phyloP scores from a whole-genome alignment of 2,888 invertebrate species.

The Pseudococcus viburni region DNA sequence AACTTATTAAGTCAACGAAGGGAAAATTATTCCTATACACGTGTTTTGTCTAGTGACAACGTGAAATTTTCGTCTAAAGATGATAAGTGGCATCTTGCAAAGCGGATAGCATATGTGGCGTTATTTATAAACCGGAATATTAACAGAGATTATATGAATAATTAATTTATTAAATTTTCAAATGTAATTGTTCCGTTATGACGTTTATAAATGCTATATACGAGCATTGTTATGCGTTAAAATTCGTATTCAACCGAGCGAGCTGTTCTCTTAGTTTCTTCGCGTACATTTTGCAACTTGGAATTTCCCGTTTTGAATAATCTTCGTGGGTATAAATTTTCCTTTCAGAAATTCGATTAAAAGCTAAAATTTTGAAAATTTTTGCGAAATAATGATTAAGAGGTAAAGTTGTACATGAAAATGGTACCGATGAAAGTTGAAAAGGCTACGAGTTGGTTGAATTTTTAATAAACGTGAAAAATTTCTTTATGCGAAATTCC shows the following conservation, averaged over 20 bases:
- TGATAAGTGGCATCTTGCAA: conserved; percentile 35
- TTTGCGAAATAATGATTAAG: too few species aligned
- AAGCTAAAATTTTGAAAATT: too few species aligned
- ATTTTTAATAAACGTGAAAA: too few species aligned
- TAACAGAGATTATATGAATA: conserved; percentile 29
- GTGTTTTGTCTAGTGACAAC: conserved; percentile 14
- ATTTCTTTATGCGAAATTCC: too few species aligned
- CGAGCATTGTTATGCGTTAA: neutral
- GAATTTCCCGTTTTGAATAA: neutral
- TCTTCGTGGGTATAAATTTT: too few species aligned
- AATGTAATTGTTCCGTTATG: conserved; percentile 1
- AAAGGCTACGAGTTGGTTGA: too few species aligned
- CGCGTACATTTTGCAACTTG: neutral
- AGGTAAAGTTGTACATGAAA: too few species aligned
- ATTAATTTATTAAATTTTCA: conserved; percentile 9
- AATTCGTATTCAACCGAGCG: neutral
- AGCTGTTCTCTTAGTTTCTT: neutral
- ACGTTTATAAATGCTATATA: neutral
- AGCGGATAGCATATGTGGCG: neutral
- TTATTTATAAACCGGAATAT: conserved; percentile 8
- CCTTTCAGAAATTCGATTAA: too few species aligned
- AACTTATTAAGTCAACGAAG: conserved; percentile 30
- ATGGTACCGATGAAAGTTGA: too few species aligned
- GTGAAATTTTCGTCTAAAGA: conserved; percentile 25
- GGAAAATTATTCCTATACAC: conserved; percentile 35